Conservation (phyloP, 1,140 invertebrate genomes). For the Brachionus manjavacas region DNA sequence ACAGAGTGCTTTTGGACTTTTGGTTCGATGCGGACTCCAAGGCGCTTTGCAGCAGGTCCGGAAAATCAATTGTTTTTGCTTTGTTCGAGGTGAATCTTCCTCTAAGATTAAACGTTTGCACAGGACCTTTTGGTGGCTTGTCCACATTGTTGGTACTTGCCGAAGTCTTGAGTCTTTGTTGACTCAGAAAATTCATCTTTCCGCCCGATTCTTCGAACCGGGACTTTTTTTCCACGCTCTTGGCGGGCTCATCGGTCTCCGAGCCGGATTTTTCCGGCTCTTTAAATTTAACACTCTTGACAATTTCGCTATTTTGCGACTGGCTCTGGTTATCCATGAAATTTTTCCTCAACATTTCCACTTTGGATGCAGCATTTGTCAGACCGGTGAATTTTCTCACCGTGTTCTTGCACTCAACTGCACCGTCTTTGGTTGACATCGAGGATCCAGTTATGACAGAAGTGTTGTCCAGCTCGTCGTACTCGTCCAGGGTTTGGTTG, state of each 20-base stretch:
- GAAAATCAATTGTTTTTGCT: constrained; percentile 39
- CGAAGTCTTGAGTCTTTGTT: neutral
- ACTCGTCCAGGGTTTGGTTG: neutral
- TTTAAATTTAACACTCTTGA: constrained; percentile 42
- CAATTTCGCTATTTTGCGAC: neutral
- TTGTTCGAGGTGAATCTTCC: neutral
- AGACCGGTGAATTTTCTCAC: neutral
- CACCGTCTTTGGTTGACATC: neutral
- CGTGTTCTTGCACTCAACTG: neutral
- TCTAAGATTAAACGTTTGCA: neutral
- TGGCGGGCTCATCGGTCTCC: neutral
- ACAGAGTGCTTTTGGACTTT: neutral
- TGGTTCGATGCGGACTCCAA: constrained; percentile 26
- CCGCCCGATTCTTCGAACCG: neutral
- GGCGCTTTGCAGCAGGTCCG: constrained; percentile 16
- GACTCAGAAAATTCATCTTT: neutral
- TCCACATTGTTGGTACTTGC: constrained; percentile 5
- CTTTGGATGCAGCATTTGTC: neutral
- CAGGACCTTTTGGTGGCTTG: constrained; percentile 19
- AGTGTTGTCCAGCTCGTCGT: constrained; percentile 2
- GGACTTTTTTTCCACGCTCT: neutral
- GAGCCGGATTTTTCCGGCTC: constrained; percentile 27
- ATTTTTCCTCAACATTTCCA: constrained; percentile 34
- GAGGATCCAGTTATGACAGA: neutral
- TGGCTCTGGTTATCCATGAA: neutral